These are phyloP conservation scores for Columba guinea DNA, from an alignment of 2,797 vertebrate species.

Conservation along the genomic window DNA sequence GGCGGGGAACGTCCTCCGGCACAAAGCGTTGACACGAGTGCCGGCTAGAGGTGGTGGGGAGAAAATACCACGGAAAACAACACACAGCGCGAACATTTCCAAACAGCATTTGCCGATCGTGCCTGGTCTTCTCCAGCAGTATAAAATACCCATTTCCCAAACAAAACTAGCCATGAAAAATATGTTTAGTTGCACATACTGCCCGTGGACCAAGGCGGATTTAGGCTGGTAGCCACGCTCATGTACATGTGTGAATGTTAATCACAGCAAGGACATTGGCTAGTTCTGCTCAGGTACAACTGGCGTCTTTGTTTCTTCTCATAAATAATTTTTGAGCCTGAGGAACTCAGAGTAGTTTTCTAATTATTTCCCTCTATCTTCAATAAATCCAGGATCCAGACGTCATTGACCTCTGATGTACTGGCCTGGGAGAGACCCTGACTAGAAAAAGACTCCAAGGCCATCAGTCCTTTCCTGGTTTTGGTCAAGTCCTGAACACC, in stretches of 20 bases:
- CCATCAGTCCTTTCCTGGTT: neutral
- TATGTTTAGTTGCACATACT: neutral
- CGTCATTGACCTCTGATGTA: neutral
- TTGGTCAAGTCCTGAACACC: neutral
- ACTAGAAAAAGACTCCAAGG: neutral
- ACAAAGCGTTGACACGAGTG: neutral
- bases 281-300: neutral
- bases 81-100: neutral
- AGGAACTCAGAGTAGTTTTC: neutral
- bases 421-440: neutral
- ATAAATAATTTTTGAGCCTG: neutral
- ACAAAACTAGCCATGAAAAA: neutral
- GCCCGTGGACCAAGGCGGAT: neutral
- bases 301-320: neutral
- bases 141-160: neutral
- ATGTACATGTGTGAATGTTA: neutral
- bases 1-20: fast-evolving
- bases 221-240: neutral
- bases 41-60: neutral
- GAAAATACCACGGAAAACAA: neutral
- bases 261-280: neutral
- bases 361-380: neutral
- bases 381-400: neutral
- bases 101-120: too few species aligned
- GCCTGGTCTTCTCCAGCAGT: neutral